Evolutionary conservation across 2,888 invertebrate genomes (phyloP).

Genomic region (Piscicola geometra): DNA sequence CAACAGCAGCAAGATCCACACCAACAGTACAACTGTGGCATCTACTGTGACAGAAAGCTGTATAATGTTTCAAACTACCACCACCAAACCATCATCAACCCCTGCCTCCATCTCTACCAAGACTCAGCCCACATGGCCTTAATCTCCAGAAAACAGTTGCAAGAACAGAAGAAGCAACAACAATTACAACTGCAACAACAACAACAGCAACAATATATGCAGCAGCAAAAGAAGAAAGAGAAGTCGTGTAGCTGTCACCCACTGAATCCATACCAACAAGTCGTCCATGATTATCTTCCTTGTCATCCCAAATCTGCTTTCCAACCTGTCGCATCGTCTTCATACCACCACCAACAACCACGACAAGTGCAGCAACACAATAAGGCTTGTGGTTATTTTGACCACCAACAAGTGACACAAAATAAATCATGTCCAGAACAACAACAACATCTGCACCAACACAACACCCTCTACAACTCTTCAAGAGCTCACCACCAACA

Average conservation of each 20-base stretch:
- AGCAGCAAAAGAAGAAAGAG: neutral
- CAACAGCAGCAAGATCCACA: neutral
- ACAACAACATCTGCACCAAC: neutral
- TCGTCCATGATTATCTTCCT: conserved; percentile 25
- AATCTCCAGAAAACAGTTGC: neutral
- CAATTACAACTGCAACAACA: neutral
- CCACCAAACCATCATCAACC: neutral
- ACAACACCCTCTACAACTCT: neutral
- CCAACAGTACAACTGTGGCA: neutral
- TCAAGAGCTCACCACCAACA: conserved; percentile 9
- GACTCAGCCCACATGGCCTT: neutral
- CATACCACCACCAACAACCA: conserved; percentile 10
- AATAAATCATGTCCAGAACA: neutral
- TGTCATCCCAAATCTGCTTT: conserved; percentile 33
- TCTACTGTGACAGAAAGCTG: neutral
- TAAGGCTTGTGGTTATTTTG: neutral
- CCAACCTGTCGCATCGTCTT: conserved; percentile 15
- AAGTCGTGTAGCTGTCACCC: conserved; percentile 1
- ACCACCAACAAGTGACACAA: neutral
- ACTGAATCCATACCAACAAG: conserved; percentile 27
- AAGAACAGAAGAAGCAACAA: neutral
- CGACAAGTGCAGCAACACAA: conserved; percentile 5
- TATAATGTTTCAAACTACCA: neutral
- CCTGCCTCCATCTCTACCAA: neutral
- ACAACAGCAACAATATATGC: neutral